These are phyloP conservation scores for Gymnothorax javanicus DNA, from an alignment of 2,797 vertebrate species.

Conservation along the genomic window DNA sequence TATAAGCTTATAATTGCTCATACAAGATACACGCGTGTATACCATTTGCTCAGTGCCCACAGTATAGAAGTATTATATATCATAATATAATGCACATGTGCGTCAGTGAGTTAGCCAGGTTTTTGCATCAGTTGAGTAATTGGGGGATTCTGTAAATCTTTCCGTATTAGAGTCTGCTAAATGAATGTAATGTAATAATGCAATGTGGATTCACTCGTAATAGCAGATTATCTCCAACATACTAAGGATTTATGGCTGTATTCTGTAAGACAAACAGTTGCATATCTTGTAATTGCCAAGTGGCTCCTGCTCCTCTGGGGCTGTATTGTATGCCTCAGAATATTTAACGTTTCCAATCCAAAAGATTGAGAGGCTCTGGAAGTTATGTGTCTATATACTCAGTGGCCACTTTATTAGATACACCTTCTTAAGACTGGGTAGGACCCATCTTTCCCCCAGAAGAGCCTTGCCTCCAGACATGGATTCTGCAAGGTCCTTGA, in stretches of 20 bases:
- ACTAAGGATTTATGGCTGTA: background rate
- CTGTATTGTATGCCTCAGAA: background rate
- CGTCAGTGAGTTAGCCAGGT: background rate
- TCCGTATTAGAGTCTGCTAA: background rate
- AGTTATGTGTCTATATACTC: background rate
- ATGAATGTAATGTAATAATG: conserved; percentile 4
- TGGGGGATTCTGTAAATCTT: background rate
- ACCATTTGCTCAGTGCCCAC: background rate
- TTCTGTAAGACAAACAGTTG: background rate
- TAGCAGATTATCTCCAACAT: background rate
- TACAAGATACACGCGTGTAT: background rate
- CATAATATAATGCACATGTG: background rate
- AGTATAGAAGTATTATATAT: background rate
- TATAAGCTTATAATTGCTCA: background rate
- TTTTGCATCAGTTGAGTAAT: background rate
- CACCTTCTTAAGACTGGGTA: no score
- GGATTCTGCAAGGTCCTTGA: no score
- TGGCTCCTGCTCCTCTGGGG: background rate
- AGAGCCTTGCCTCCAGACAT: no score
- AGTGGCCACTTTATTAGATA: no score
- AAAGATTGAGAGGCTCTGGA: background rate
- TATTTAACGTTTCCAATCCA: background rate
- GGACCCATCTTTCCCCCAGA: no score
- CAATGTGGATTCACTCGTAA: conserved; percentile 1
- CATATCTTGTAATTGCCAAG: background rate